Conservation (phyloP, 2,797 vertebrate species). For the Alfaro cultratus region DNA sequence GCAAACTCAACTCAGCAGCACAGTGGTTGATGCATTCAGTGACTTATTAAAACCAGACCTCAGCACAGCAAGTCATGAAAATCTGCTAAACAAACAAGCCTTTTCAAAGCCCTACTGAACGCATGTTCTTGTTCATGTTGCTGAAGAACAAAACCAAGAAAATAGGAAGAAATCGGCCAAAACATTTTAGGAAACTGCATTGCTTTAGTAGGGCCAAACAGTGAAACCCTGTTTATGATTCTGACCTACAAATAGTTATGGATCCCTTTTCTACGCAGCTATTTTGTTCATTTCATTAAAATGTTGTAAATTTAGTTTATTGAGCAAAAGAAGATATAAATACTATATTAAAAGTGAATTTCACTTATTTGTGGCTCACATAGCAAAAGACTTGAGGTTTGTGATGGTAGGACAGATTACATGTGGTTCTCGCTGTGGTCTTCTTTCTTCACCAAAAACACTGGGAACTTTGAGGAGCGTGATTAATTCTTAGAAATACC, state of each 20-base stretch:
- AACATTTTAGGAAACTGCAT: neutral
- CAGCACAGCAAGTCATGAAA: neutral
- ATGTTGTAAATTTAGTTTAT: neutral
- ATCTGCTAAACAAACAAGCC: neutral
- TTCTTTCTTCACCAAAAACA: neutral
- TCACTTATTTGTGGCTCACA: too few relatives aligned
- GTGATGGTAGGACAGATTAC: too few relatives aligned
- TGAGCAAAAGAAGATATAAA: neutral
- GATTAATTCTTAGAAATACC: neutral
- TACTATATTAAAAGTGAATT: too few relatives aligned
- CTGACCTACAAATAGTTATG: neutral
- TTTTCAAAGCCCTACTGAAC: neutral
- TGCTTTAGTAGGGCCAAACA: neutral
- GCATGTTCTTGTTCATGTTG: neutral
- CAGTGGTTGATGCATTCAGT: neutral
- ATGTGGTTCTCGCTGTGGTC: neutral
- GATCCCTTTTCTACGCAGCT: neutral
- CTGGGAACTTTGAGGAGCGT: neutral
- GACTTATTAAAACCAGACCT: neutral
- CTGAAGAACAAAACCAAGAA: neutral
- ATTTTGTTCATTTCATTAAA: neutral
- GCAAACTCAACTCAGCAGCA: neutral
- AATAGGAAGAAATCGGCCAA: neutral
- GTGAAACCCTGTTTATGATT: neutral
- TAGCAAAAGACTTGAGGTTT: too few relatives aligned